Conservation (phyloP, 2,888 invertebrate genomes). For the Stegana nigrithorax region DNA sequence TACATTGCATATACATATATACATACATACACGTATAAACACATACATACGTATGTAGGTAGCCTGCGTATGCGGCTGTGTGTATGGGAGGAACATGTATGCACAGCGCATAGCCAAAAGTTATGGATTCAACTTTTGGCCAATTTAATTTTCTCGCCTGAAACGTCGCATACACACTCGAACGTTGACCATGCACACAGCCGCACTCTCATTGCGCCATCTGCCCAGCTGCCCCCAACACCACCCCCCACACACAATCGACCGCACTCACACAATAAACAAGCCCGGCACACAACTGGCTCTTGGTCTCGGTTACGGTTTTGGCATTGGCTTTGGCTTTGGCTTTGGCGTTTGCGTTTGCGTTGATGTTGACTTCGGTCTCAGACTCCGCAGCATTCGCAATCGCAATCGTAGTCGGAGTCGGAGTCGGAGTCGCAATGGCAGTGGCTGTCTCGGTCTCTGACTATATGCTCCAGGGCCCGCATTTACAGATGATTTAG, state of each 20-base stretch:
- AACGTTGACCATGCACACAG: neutral
- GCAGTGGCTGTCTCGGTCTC: neutral
- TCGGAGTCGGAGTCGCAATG: neutral
- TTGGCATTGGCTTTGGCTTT: too few species aligned
- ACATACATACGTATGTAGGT: slow-evolving; percentile 26
- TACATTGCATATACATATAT: too few species aligned
- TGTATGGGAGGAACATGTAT: too few species aligned
- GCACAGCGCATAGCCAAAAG: slow-evolving; percentile 55
- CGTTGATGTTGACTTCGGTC: neutral
- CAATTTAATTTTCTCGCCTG: slow-evolving; percentile 49
- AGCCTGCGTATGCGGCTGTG: neutral
- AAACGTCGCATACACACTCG: slow-evolving; percentile 44
- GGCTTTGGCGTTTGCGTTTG: neutral
- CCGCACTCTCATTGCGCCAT: neutral
- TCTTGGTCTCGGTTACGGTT: slow-evolving; percentile 21
- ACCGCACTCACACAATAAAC: too few species aligned
- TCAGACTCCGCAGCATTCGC: neutral
- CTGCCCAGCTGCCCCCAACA: too few species aligned
- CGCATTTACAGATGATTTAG: slow-evolving; percentile 66
- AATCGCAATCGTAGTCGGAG: neutral
- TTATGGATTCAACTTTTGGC: slow-evolving; percentile 60
- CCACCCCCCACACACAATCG: too few species aligned
- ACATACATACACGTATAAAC: slow-evolving; percentile 9
- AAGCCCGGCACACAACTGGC: too few species aligned
- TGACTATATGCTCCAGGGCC: slow-evolving; percentile 35